Base-by-base conservation (phyloP, 2,113 vertebrate species). In the Sylvilagus bachmani region DNA sequence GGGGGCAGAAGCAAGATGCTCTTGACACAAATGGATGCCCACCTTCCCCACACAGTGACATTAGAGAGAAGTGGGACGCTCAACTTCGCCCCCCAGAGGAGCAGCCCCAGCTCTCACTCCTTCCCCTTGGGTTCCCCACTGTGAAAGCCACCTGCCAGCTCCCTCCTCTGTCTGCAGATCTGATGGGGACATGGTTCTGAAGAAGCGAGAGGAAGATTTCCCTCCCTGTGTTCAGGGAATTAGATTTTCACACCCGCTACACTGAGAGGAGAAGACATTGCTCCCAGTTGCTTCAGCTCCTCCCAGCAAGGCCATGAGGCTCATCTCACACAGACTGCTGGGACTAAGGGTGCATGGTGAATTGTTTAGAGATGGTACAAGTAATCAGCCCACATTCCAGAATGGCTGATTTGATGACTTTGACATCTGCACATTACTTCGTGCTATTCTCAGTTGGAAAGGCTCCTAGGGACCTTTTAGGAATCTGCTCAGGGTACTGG, bases 11-110 rank as follows among this genome's bases (percentile, higher is more conserved):
- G 31, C 49, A 85, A 14, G 8, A 70, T 84, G 36, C 29, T 91
- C 29, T 93, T 89, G 55, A 92, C 86, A 94, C 27, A 90, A 78
- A 78, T 90, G 33, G 38, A 49, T 62, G 69, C 10, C 29, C 38
- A 51, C 31, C 31, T 31, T 62, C 38, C 80, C 10, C 51, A 67
- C 84, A 27, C 53, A 69, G 58, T 64, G n/a, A 13, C 73, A 80
- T 94, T 27, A 69, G n/a, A 10, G 44, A 78, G n/a, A 69, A 71
- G 31, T 64, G 25, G 3, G 27, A 27, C 44, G 17, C 25, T 74
- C 13, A 36, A 24, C 24, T 90, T 55, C 27, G 36, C 29, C 51
- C 64, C 29, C 22, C 0, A 5, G 81, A 86, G 25, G 55, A 93
- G 55, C 13, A 24, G 53, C 17, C n/a, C 25, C 10, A 44, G 7